These are phyloP conservation scores for Melanostoma mellinum DNA, from an alignment of 2,888 invertebrate species.

Conservation along the genomic window DNA sequence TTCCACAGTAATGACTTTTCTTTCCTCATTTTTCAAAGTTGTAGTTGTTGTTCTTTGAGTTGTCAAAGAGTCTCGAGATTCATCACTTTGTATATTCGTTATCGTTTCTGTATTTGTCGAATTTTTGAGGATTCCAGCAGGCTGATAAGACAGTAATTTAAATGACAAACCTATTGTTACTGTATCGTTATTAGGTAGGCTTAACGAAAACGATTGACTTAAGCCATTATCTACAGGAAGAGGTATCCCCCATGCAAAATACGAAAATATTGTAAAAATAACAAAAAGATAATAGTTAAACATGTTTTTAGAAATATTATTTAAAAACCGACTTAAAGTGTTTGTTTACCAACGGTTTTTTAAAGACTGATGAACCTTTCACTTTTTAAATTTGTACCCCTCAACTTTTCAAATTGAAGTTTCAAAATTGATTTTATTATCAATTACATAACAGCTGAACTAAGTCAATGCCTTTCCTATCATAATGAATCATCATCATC, in stretches of 20 bases:
- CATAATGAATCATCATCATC: no score
- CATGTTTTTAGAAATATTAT: no score
- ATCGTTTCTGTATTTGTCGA: not conserved
- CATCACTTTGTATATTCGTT: not conserved
- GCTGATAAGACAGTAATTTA: not conserved
- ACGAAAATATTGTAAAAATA: not conserved
- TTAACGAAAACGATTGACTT: not conserved
- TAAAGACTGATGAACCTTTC: no score
- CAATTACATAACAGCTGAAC: no score
- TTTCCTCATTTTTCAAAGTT: constrained; percentile 14
- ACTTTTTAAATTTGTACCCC: no score
- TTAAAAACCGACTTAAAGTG: no score
- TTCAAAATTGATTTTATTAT: no score
- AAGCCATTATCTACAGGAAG: not conserved
- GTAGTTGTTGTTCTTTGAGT: constrained; percentile 2
- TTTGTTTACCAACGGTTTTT: no score
- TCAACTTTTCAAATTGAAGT: no score
- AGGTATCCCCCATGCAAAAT: not conserved
- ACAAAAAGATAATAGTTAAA: no score
- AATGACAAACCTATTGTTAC: constrained; percentile 1
- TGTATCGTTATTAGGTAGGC: not conserved
- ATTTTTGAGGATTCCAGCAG: constrained; percentile 6
- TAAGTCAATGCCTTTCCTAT: no score
- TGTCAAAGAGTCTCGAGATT: not conserved
- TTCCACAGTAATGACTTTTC: constrained; percentile 40